These are phyloP conservation scores for Pithys albifrons DNA, from an alignment of 2,113 vertebrate species.

Conservation along the genomic window DNA sequence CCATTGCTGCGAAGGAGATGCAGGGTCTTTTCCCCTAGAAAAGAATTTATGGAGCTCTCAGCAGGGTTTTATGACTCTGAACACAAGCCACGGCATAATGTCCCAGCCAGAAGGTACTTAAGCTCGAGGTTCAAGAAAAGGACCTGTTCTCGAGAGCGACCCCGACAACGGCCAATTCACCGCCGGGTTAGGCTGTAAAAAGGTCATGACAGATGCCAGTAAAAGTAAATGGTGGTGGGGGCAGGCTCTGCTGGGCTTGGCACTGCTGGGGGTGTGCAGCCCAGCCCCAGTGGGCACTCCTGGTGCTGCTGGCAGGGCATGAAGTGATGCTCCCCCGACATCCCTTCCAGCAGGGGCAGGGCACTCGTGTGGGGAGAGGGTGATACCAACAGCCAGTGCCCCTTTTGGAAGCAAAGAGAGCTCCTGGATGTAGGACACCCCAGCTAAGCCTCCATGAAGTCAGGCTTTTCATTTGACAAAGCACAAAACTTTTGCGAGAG, in stretches of 20 bases:
- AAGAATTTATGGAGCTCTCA: slow-evolving; percentile 36
- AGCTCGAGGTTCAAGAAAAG: background rate
- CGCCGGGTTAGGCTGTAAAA: fast-evolving
- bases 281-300: fast-evolving
- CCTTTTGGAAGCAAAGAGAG: background rate
- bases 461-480: slow-evolving; percentile 47
- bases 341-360: background rate
- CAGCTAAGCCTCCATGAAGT: background rate
- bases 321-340: fast-evolving
- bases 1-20: background rate
- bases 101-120: background rate
- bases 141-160: background rate
- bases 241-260: background rate
- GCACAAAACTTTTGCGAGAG: slow-evolving; percentile 48
- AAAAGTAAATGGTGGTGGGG: background rate
- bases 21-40: background rate
- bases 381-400: background rate
- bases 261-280: background rate
- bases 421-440: background rate
- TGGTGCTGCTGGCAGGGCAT: background rate
- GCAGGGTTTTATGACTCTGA: background rate
- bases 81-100: background rate
- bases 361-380: fast-evolving
- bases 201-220: background rate
- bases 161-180: background rate